Evolutionary conservation across 2,888 invertebrate species (phyloP).

Genomic region (Acrobasis consociella): DNA sequence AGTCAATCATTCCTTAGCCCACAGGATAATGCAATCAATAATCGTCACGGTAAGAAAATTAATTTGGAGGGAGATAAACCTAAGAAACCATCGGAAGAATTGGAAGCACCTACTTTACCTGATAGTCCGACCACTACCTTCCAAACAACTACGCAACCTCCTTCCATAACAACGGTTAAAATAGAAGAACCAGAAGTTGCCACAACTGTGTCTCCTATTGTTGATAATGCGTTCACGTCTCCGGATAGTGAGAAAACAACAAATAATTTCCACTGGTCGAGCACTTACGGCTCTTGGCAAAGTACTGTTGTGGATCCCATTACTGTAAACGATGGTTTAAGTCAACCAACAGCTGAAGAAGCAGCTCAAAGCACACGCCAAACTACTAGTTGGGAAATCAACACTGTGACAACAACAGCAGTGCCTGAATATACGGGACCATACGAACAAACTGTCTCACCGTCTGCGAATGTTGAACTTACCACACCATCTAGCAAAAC

Average conservation of each 20-base stretch:
- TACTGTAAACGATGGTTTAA: slow-evolving; percentile 86
- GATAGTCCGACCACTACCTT: slow-evolving; percentile 55
- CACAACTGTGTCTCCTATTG: slow-evolving; percentile 53
- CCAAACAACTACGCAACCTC: slow-evolving; percentile 52
- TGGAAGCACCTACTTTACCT: slow-evolving; percentile 68
- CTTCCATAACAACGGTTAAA: slow-evolving; percentile 49
- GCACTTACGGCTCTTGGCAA: slow-evolving; percentile 82
- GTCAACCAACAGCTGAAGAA: slow-evolving; percentile 60
- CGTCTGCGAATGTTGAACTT: slow-evolving; percentile 56
- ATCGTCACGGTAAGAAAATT: slow-evolving; percentile 67
- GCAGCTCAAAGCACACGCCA: slow-evolving; percentile 49
- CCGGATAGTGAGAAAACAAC: slow-evolving; percentile 71
- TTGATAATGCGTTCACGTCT: slow-evolving; percentile 63
- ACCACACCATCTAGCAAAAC: slow-evolving; percentile 50
- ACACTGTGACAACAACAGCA: slow-evolving; percentile 50
- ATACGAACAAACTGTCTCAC: slow-evolving; percentile 60
- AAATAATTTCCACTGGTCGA: slow-evolving; percentile 76
- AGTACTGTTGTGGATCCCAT: slow-evolving; percentile 88
- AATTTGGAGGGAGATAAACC: slow-evolving; percentile 49
- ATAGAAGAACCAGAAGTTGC: slow-evolving; percentile 51
- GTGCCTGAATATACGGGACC: slow-evolving; percentile 54
- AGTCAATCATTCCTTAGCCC: slow-evolving; percentile 87
- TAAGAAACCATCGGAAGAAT: slow-evolving; percentile 64
- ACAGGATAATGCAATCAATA: slow-evolving; percentile 67
- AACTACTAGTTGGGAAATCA: slow-evolving; percentile 48